A percentile compares a stretch with the other conserved stretches of the same genome.
phyloP scores from a whole-genome alignment of 2,113 vertebrate genomes.

The Tetraodon nigroviridis region DNA sequence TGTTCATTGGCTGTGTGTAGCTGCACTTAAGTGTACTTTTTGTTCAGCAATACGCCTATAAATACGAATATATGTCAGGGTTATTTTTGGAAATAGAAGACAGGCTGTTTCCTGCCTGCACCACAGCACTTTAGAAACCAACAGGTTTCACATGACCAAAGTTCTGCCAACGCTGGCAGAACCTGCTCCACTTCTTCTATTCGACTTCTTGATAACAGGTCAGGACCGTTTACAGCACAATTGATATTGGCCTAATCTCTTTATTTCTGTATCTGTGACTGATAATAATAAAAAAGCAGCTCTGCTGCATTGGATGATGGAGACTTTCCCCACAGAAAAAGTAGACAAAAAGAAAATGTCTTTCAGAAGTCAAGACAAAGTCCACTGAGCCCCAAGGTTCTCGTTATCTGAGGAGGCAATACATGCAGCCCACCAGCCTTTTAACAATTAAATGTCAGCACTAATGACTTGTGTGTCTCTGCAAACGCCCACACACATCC shows the following conservation, averaged over 20 bases:
- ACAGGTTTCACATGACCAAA: constrained; percentile 21
- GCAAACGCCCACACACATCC: constrained; percentile 13
- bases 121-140: constrained; percentile 33
- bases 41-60: constrained; percentile 8
- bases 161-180: constrained; percentile 5
- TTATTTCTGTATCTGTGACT: not conserved
- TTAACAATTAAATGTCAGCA: constrained; percentile 52
- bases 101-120: constrained; percentile 28
- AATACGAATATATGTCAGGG: constrained; percentile 27
- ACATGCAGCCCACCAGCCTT: constrained; percentile 37
- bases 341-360: constrained; percentile 43
- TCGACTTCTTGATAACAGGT: constrained; percentile 17
- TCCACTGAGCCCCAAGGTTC: constrained; percentile 23
- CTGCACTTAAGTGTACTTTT: constrained; percentile 31
- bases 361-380: constrained; percentile 27
- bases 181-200: constrained; percentile 6
- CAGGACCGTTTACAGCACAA: constrained; percentile 17
- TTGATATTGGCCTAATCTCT: constrained; percentile 5
- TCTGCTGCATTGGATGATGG: too few species aligned
- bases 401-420: constrained; percentile 52
- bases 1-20: constrained; percentile 25
- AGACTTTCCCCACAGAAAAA: constrained; percentile 32
- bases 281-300: not conserved
- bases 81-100: constrained; percentile 44
- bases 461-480: constrained; percentile 30